Percentiles rank a stretch among this genome's conserved stretches.
phyloP scores from a whole-genome alignment of 1,140 invertebrate species.

The Microvelia longipes region DNA sequence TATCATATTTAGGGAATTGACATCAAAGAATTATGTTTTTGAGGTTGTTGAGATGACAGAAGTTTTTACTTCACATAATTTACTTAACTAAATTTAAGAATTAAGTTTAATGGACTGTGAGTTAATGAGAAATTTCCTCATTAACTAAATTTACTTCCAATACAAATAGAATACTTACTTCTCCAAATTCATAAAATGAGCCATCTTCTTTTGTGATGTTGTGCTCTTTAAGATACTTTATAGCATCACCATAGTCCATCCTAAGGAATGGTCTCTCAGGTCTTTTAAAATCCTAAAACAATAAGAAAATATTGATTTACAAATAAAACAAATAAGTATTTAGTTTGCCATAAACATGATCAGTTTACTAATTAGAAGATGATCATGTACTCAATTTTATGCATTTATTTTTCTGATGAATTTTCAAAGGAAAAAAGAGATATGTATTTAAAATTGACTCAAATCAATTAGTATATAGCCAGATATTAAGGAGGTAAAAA shows the following conservation, averaged over 20 bases:
- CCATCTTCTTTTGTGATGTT: slow-evolving; percentile 96
- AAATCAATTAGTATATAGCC: no score
- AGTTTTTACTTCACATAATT: no score
- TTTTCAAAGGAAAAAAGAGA: slow-evolving; percentile 6
- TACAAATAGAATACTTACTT: no score
- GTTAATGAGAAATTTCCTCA: no score
- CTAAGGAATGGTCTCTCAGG: slow-evolving; percentile 82
- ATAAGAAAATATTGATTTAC: not conserved
- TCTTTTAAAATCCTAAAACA: slow-evolving; percentile 53
- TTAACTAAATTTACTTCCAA: no score
- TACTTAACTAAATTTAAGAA: no score
- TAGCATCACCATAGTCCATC: slow-evolving; percentile 90
- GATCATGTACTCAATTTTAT: not conserved
- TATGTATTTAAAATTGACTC: no score
- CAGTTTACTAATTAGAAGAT: not conserved
- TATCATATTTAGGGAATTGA: no score
- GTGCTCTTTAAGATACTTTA: slow-evolving; percentile 79
- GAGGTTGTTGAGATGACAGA: no score
- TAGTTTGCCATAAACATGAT: not conserved
- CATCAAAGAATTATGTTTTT: no score
- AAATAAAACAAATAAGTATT: not conserved
- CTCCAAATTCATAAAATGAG: slow-evolving; percentile 92
- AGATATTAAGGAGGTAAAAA: no score
- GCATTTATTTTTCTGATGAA: not conserved
- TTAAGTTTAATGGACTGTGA: no score